A percentile compares a stretch with the other conserved stretches of the same genome.
phyloP scores from a whole-genome alignment of 2,797 vertebrate genomes.

The Arrhamphus sclerolepis region DNA sequence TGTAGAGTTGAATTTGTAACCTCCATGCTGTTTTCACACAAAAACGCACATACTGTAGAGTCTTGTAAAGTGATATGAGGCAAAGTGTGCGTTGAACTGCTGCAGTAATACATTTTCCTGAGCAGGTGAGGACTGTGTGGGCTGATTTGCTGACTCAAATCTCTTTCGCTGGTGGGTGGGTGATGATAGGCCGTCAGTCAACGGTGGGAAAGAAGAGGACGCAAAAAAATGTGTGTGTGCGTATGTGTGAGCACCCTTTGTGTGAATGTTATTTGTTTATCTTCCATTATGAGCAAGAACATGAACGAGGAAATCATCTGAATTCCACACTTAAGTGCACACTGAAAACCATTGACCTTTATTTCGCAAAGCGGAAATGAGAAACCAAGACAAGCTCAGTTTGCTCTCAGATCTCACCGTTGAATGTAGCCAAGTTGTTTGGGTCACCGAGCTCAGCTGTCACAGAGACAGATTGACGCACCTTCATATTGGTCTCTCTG shows the following conservation, averaged over 20 bases:
- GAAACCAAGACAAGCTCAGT: constrained; percentile 1
- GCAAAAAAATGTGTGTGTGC: constrained; percentile 11
- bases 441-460: constrained; percentile 88
- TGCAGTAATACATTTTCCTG: constrained; percentile 54
- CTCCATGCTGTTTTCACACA: constrained; percentile 1
- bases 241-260: not conserved
- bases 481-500: constrained; percentile 97
- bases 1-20: constrained; percentile 11
- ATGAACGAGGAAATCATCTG: constrained; percentile 15
- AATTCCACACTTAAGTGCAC: not conserved
- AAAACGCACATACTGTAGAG: constrained; percentile 13
- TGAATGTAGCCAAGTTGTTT: constrained; percentile 86
- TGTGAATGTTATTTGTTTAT: constrained; percentile 4
- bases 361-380: not conserved
- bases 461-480: constrained; percentile 90
- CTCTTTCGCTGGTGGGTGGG: constrained; percentile 47
- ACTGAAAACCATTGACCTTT: constrained; percentile 33
- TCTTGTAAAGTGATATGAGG: constrained; percentile 53
- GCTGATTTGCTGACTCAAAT: constrained; percentile 56
- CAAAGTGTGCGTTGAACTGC: constrained; percentile 49
- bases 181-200: constrained; percentile 44
- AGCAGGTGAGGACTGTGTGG: constrained; percentile 46
- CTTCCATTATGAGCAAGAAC: constrained; percentile 8
- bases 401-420: constrained; percentile 79
- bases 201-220: constrained; percentile 22